phyloP scores from a whole-genome alignment of 2,113 vertebrate species.

The Myrmecophaga tridactyla region DNA sequence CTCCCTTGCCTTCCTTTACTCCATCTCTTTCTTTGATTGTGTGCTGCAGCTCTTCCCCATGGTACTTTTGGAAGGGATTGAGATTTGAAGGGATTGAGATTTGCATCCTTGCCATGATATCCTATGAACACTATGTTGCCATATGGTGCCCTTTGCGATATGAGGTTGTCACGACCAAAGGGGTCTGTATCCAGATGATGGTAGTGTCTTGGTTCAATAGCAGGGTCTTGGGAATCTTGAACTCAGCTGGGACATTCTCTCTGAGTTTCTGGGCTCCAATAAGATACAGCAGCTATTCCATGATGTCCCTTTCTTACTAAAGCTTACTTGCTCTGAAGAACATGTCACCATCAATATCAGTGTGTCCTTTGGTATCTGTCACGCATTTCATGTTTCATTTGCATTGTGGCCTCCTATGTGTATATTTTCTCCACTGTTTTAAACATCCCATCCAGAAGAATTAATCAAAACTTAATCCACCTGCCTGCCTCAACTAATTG shows the following conservation, averaged over 20 bases:
- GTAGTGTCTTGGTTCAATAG: slow-evolving; percentile 11
- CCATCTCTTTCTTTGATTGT: slow-evolving; percentile 40
- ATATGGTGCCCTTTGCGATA: slow-evolving; percentile 59
- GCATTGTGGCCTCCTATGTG: slow-evolving; percentile 47
- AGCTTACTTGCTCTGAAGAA: slow-evolving; percentile 52
- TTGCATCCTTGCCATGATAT: slow-evolving; percentile 54
- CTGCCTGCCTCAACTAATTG: slow-evolving; percentile 57
- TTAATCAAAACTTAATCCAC: slow-evolving; percentile 55
- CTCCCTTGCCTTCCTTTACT: not conserved
- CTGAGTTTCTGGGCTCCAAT: slow-evolving; percentile 53
- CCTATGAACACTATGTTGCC: slow-evolving; percentile 58
- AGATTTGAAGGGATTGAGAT: too few species aligned
- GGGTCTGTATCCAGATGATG: slow-evolving; percentile 21
- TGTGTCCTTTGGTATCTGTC: not conserved
- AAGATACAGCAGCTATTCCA: slow-evolving; percentile 66
- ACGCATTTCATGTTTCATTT: not conserved
- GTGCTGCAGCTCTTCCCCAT: slow-evolving; percentile 13
- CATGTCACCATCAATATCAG: not conserved
- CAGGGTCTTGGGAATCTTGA: slow-evolving; percentile 12
- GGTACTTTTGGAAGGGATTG: not conserved
- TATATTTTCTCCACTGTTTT: slow-evolving; percentile 56
- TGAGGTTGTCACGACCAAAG: slow-evolving; percentile 31
- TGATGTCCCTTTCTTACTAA: slow-evolving; percentile 60
- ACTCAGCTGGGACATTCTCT: slow-evolving; percentile 46
- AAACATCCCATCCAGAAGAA: slow-evolving; percentile 8